phyloP scores from a whole-genome alignment of 1,140 invertebrate species.

The Argopecten irradians region DNA sequence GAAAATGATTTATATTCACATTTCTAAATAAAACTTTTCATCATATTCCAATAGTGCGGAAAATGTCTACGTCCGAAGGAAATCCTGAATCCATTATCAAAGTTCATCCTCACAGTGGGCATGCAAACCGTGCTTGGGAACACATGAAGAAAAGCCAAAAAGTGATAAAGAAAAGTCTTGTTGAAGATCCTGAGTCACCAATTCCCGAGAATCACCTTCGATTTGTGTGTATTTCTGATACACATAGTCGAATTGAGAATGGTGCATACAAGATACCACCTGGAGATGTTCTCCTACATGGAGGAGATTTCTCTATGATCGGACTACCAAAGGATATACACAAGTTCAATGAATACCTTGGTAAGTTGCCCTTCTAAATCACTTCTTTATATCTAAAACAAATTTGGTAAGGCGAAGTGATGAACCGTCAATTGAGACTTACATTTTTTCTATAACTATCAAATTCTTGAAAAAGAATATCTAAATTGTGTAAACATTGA shows the following conservation, averaged over 20 bases:
- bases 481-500: no score
- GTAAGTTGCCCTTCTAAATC: no score
- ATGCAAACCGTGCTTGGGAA: background rate
- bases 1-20: no score
- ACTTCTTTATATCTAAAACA: no score
- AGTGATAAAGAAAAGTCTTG: background rate
- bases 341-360: slow-evolving; percentile 89
- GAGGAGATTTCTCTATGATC: slow-evolving; percentile 90
- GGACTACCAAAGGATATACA: slow-evolving; percentile 86
- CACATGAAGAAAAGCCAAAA: background rate
- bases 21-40: no score
- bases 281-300: slow-evolving; percentile 91
- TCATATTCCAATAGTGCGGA: no score
- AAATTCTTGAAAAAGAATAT: no score
- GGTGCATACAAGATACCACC: slow-evolving; percentile 45
- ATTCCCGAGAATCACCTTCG: slow-evolving; percentile 78
- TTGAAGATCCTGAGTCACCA: slow-evolving; percentile 45
- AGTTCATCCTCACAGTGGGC: background rate
- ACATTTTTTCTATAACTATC: no score
- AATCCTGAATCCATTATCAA: background rate
- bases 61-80: background rate
- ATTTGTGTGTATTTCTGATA: slow-evolving; percentile 92
- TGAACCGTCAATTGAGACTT: no score
- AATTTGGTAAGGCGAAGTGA: no score
- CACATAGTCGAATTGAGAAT: slow-evolving; percentile 79